phyloP scores from a whole-genome alignment of 2,888 invertebrate species.

The Spodoptera picta region DNA sequence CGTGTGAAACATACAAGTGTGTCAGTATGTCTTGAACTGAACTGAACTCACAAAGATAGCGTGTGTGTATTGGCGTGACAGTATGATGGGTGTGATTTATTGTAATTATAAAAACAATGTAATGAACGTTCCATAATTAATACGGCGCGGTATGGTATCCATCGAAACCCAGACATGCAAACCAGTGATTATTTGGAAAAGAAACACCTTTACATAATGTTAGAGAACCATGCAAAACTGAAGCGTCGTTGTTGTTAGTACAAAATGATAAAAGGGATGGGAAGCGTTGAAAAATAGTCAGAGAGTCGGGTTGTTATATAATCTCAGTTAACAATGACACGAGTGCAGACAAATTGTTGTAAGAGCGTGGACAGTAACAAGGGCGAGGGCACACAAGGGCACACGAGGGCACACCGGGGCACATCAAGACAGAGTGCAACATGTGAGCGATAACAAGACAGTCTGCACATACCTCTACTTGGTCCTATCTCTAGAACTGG shows the following conservation, averaged over 20 bases:
- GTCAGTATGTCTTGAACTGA: constrained; percentile 13
- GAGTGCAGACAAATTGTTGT: constrained; percentile 54
- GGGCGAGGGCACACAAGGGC: constrained; percentile 41
- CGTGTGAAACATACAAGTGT: not conserved
- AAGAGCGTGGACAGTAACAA: constrained; percentile 51
- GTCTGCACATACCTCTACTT: constrained; percentile 67
- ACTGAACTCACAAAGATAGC: constrained; percentile 25
- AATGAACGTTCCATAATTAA: constrained; percentile 28
- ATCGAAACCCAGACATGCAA: constrained; percentile 46
- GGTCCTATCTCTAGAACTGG: constrained; percentile 28
- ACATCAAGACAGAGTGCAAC: constrained; percentile 62
- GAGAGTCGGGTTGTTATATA: constrained; percentile 34
- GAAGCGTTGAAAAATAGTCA: constrained; percentile 46
- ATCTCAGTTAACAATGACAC: constrained; percentile 42
- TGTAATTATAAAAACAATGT: constrained; percentile 15
- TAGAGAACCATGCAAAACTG: constrained; percentile 41
- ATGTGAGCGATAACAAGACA: constrained; percentile 53
- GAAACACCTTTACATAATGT: constrained; percentile 13
- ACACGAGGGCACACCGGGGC: constrained; percentile 50
- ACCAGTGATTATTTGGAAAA: constrained; percentile 29
- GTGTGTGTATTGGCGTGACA: constrained; percentile 28
- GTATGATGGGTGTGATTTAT: constrained; percentile 22
- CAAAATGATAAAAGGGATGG: constrained; percentile 33
- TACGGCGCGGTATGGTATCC: constrained; percentile 22
- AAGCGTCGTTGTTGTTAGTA: constrained; percentile 21